Evolutionary conservation across 1,140 invertebrate species (phyloP).

Genomic region (Eubasilissa regina): DNA sequence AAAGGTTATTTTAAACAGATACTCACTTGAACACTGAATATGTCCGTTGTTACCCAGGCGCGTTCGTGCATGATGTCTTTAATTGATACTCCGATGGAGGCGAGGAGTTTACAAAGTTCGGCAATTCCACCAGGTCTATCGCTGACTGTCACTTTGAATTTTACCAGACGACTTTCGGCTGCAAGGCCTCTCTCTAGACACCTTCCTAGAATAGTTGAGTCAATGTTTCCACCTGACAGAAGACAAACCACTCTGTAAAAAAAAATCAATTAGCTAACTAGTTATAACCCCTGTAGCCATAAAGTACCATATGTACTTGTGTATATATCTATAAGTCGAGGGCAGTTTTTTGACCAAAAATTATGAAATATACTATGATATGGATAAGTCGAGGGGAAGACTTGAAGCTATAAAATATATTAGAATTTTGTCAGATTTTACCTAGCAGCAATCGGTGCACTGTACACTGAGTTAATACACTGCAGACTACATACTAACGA

Average conservation of each 20-base stretch:
- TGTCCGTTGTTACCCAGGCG: conserved; percentile 91
- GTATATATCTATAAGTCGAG: too few species aligned
- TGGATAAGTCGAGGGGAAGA: too few species aligned
- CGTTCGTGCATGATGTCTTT: conserved; percentile 96
- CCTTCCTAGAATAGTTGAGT: conserved; percentile 90
- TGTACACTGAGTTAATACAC: too few species aligned
- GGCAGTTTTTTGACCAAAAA: too few species aligned
- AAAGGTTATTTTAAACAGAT: too few species aligned
- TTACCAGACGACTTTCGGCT: conserved; percentile 88
- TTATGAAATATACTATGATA: too few species aligned
- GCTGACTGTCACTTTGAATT: conserved; percentile 89
- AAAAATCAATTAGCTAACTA: neutral
- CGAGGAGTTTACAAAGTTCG: conserved; percentile 85
- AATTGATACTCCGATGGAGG: conserved; percentile 87
- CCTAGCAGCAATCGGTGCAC: too few species aligned
- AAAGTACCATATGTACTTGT: too few species aligned
- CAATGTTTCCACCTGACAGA: conserved; percentile 94
- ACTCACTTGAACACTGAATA: conserved; percentile 85
- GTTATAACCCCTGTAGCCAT: neutral
- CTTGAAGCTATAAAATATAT: too few species aligned
- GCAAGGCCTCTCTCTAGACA: conserved; percentile 92
- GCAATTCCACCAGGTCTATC: conserved; percentile 91
- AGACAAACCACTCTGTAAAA: conserved; percentile 83
- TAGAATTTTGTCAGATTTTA: too few species aligned
- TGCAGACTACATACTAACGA: too few species aligned